Conservation (phyloP, 1,140 invertebrate genomes). For the Olivierus martensii region DNA sequence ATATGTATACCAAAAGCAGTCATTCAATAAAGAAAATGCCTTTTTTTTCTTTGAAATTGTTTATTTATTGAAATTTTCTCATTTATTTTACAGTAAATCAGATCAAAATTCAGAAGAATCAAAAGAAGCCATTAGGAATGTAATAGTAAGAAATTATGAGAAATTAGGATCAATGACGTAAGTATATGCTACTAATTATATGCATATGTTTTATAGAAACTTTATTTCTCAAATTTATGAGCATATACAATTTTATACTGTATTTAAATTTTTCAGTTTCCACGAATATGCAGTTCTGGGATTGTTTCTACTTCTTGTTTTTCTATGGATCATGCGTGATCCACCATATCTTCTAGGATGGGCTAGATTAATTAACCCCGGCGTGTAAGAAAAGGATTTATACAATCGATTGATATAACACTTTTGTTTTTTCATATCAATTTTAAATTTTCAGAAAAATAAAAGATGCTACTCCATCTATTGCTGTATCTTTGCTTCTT, state of each 20-base stretch:
- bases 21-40: no score
- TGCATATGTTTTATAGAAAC: no score
- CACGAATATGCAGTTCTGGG: constrained; percentile 33
- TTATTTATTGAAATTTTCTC: neutral
- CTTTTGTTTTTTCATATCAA: no score
- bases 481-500: constrained; percentile 59
- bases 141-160: constrained; percentile 16
- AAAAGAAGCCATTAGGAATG: constrained; percentile 12
- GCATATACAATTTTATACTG: neutral
- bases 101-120: constrained; percentile 5
- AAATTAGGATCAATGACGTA: constrained; percentile 17
- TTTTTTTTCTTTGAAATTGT: no score
- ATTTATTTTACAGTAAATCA: neutral
- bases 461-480: constrained; percentile 64
- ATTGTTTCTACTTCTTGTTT: constrained; percentile 36
- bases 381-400: constrained; percentile 18
- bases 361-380: constrained; percentile 28
- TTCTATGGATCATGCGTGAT: constrained; percentile 40
- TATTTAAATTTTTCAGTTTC: constrained; percentile 27
- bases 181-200: no score
- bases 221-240: neutral
- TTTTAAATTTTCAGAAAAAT: constrained; percentile 19
- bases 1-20: no score
- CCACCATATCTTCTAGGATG: constrained; percentile 40
- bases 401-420: no score